Conservation (phyloP, 2,888 invertebrate genomes). For the Sicus ferrugineus region DNA sequence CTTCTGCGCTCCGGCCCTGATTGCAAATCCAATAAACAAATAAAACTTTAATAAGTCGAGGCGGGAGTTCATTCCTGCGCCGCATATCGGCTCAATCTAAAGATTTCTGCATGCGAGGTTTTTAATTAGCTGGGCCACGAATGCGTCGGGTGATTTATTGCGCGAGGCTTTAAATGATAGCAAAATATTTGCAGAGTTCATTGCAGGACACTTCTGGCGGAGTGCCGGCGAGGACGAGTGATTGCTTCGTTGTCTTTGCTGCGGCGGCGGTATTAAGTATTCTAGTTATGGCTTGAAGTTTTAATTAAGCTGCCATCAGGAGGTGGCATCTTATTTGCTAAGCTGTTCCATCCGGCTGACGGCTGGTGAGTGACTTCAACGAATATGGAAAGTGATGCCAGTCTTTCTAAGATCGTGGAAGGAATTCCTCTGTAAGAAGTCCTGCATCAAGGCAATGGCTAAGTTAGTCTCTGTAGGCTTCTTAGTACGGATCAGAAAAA, state of each 20-base stretch:
- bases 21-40: conserved; percentile 31
- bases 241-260: not conserved
- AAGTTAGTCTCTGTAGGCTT: too few relatives aligned
- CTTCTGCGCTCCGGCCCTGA: not conserved
- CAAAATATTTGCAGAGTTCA: conserved; percentile 25
- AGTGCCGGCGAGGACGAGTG: not conserved
- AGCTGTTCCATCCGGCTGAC: not conserved
- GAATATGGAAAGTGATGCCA: not conserved
- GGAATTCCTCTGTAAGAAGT: too few relatives aligned
- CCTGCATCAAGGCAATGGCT: too few relatives aligned
- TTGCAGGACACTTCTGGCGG: conserved; percentile 1
- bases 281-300: not conserved
- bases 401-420: too few relatives aligned
- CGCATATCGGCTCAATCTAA: conserved; percentile 6
- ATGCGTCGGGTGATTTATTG: conserved; percentile 23
- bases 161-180: conserved; percentile 12
- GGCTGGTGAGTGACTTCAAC: not conserved
- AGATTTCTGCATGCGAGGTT: conserved; percentile 28
- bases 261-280: not conserved
- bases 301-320: not conserved
- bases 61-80: conserved; percentile 6
- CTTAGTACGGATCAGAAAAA: too few relatives aligned
- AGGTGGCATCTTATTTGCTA: not conserved
- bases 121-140: conserved; percentile 29
- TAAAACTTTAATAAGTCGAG: conserved; percentile 27